phyloP scores from a whole-genome alignment of 2,888 invertebrate species.

The Melolontha melolontha region DNA sequence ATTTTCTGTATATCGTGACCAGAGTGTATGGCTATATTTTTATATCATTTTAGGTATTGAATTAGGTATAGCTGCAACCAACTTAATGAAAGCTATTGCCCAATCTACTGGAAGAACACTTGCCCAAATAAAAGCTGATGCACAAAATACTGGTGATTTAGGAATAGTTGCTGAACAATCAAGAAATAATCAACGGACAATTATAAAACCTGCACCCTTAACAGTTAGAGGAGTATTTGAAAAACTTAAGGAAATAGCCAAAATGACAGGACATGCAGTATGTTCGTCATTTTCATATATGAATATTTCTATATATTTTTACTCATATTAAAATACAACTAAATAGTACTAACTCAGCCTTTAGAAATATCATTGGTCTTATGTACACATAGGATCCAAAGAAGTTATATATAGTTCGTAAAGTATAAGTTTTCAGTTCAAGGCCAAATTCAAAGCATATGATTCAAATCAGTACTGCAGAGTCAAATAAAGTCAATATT shows the following conservation, averaged over 20 bases:
- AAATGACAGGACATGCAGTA: conserved; percentile 83
- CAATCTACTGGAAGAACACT: conserved; percentile 88
- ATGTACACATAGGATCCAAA: too few relatives aligned
- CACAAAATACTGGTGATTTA: conserved; percentile 83
- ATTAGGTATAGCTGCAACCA: conserved; percentile 94
- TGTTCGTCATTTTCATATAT: conserved; percentile 52
- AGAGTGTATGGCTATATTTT: conserved; percentile 11
- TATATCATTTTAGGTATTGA: conserved; percentile 71
- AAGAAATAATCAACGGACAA: conserved; percentile 85
- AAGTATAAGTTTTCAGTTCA: too few relatives aligned
- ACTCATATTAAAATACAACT: too few relatives aligned
- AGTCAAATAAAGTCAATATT: too few relatives aligned
- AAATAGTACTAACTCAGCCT: too few relatives aligned
- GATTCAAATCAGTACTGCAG: too few relatives aligned
- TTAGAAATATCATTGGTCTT: too few relatives aligned
- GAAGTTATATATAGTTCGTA: too few relatives aligned
- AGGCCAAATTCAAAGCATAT: too few relatives aligned
- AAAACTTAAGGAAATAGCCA: conserved; percentile 88
- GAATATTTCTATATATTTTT: too few relatives aligned
- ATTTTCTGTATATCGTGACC: conserved; percentile 37
- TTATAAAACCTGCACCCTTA: conserved; percentile 87
- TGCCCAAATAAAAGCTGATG: conserved; percentile 83
- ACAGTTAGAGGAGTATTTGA: conserved; percentile 81
- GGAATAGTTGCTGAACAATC: conserved; percentile 91
- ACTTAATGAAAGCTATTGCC: conserved; percentile 94